Base-by-base conservation (phyloP, 2,888 invertebrate genomes). In the Cryptus viduatorius region DNA sequence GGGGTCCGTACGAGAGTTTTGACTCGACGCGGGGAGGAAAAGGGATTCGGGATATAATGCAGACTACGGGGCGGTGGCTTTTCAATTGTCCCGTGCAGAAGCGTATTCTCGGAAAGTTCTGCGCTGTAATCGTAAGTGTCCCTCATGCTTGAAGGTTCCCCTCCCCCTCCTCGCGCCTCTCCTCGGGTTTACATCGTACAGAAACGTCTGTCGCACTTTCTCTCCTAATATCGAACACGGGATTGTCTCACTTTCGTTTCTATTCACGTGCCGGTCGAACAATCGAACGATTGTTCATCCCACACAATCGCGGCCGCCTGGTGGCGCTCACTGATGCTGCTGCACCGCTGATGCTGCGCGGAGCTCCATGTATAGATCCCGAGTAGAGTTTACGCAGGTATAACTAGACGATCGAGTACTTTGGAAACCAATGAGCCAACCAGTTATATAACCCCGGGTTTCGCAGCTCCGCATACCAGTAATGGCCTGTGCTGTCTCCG, bases 281-380 rank as follows among this genome's bases (percentile, higher is more conserved):
- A 85, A 85, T 85, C 83, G 81, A 81, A 81, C 85, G 83, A 85
- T 83, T 85, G 85, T 85, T 85, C 75, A 56, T 56, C 69, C 42
- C 16, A 42, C 75, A 81, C 80, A 85, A 83, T 83, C 83, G 79
- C 14, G 67, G 10, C 65, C 48, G 59, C 31, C 24, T 37, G 37
- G 69, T 19, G 42, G 24, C 24, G 31, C 37, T 16, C 10, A 48
- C 14, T 46, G 24, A 19, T 31, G 75, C 16, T 31, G 8, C 31
- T 19, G 31, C 29, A 14, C 5, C 42, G 24, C 1, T 7, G 16
- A 10, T 16, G 12, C 46, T 12, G 24, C 16, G 10, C 24, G 5
- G 59, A 44, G 37, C 19, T 14, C 19, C 71, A 19, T 46, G 29
- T 61, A 46, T 61, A 44, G 59, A 19, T 44, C 19, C 7, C 42